Percentiles rank a stretch among this genome's conserved stretches.
These are phyloP conservation scores for Ylistrum balloti DNA, from an alignment of 1,140 invertebrate genomes.

Conservation along the genomic window DNA sequence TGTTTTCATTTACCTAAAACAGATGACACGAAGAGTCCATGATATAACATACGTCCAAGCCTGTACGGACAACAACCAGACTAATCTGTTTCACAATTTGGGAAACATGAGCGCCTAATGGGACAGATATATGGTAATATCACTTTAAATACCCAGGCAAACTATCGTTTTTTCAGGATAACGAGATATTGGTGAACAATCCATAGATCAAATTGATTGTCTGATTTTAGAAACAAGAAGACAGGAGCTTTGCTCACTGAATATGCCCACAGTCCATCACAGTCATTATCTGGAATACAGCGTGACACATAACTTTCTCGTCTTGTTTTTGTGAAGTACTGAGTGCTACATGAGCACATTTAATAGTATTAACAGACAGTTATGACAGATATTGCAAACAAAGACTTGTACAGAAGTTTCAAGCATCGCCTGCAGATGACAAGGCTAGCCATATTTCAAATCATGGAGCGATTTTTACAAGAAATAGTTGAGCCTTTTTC, in stretches of 20 bases:
- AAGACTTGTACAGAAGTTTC: too few relatives aligned
- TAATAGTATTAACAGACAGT: too few relatives aligned
- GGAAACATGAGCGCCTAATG: neutral
- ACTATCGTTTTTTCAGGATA: neutral
- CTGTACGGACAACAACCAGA: neutral
- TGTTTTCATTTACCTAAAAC: slow-evolving; percentile 18
- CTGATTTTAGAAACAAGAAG: too few relatives aligned
- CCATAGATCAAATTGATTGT: neutral
- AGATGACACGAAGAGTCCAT: neutral
- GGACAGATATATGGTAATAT: neutral
- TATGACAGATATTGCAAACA: too few relatives aligned
- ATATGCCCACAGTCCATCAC: too few relatives aligned
- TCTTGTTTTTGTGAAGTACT: neutral
- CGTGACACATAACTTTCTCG: too few relatives aligned
- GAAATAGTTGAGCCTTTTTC: too few relatives aligned
- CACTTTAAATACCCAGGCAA: neutral
- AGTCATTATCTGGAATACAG: too few relatives aligned
- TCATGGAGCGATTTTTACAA: too few relatives aligned
- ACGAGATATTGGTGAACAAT: neutral
- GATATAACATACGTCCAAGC: neutral
- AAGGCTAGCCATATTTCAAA: too few relatives aligned
- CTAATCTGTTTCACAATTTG: neutral
- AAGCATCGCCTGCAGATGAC: too few relatives aligned
- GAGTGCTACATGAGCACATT: neutral
- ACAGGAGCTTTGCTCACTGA: neutral